These are phyloP conservation scores for Rugalucina vietnamica DNA, from an alignment of 2,888 invertebrate species.

Conservation along the genomic window DNA sequence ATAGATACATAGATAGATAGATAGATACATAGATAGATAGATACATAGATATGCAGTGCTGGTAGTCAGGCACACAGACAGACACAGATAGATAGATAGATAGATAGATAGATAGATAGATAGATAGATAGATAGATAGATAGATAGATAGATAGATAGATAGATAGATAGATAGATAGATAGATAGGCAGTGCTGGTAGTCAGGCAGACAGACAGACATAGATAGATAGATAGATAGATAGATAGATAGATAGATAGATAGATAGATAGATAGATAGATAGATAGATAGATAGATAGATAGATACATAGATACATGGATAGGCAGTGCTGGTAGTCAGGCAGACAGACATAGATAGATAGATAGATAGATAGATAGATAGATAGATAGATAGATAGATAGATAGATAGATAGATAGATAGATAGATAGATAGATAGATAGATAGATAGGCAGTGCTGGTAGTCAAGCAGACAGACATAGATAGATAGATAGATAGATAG, in stretches of 20 bases:
- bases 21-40: neutral
- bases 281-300: neutral
- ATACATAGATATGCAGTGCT: neutral
- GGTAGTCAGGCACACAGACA: neutral
- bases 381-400: too few relatives aligned
- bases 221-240: neutral
- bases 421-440: neutral
- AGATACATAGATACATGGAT: neutral
- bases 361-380: neutral
- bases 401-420: neutral
- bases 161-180: neutral
- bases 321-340: neutral
- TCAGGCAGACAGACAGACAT: too few relatives aligned
- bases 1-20: neutral
- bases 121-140: neutral
- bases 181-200: too few relatives aligned
- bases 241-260: neutral
- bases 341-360: neutral
- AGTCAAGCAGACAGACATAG: neutral
- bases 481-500: neutral
- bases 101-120: neutral
- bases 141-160: too few relatives aligned
- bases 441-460: neutral
- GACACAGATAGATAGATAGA: neutral
- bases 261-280: neutral